phyloP scores from a whole-genome alignment of 2,113 vertebrate genomes.

The Leiothrix lutea region DNA sequence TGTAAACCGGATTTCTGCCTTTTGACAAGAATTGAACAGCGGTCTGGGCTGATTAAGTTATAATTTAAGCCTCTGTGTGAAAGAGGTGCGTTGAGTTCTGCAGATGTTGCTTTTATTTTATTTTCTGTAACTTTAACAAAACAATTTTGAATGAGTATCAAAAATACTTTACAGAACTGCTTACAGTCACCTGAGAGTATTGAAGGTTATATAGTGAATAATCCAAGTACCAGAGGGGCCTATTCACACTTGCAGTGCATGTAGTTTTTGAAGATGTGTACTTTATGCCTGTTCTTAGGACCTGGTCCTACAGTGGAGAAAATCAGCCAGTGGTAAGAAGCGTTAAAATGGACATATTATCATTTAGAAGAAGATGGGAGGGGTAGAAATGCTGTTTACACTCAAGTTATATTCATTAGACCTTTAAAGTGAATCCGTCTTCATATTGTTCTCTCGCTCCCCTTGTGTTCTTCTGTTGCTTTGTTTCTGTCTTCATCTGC shows the following conservation, averaged over 20 bases:
- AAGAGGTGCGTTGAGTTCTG: background rate
- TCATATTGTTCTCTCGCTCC: accelerated
- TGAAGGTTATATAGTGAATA: background rate
- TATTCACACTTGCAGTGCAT: background rate
- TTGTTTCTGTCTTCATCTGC: background rate
- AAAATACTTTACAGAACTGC: background rate
- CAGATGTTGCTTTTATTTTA: background rate
- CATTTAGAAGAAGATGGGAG: background rate
- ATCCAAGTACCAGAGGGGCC: background rate
- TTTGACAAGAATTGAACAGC: constrained; percentile 8
- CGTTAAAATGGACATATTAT: background rate
- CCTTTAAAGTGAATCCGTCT: background rate
- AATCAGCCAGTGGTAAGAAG: background rate
- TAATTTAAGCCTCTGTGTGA: background rate
- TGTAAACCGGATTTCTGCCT: constrained; percentile 2
- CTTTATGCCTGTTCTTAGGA: background rate
- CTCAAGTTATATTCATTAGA: background rate
- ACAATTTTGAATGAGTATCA: background rate
- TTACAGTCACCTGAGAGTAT: background rate
- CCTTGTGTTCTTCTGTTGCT: accelerated
- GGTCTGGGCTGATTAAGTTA: background rate
- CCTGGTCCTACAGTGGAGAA: background rate
- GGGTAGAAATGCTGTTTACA: background rate
- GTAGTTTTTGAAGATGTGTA: background rate
- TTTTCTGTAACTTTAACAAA: background rate